Evolutionary conservation across 2,113 vertebrate species (phyloP).

Genomic region (Chaetops frenatus): DNA sequence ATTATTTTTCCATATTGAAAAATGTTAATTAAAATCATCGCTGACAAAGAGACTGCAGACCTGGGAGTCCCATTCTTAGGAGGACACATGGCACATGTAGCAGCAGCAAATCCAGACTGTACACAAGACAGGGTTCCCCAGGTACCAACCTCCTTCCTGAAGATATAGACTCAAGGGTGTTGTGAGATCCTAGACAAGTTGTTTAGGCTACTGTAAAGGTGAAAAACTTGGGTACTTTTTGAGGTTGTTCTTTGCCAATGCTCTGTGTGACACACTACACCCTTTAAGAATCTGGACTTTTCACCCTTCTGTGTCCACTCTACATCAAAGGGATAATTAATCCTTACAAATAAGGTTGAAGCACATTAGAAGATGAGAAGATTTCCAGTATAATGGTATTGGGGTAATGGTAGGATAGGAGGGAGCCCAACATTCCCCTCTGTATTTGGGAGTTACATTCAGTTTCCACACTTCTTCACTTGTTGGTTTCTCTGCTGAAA

Average conservation of each 20-base stretch:
- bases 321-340: background rate
- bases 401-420: background rate
- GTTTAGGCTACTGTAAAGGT: background rate
- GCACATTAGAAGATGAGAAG: background rate
- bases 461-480: background rate
- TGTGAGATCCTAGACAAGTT: background rate
- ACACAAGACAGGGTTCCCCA: background rate
- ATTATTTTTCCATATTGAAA: background rate
- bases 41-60: background rate
- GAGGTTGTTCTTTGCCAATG: background rate
- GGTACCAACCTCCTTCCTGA: background rate
- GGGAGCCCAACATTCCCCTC: background rate
- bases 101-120: background rate
- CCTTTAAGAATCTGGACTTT: background rate
- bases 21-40: constrained; percentile 2
- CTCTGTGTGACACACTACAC: background rate
- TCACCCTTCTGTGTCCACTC: background rate
- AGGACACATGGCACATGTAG: background rate
- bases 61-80: background rate
- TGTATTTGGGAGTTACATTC: background rate
- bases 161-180: background rate
- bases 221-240: background rate
- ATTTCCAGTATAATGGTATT: background rate
- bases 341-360: background rate
- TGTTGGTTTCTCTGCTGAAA: background rate